Base-by-base conservation (phyloP, 2,797 vertebrate species). In the Phyllotis vaccarum region DNA sequence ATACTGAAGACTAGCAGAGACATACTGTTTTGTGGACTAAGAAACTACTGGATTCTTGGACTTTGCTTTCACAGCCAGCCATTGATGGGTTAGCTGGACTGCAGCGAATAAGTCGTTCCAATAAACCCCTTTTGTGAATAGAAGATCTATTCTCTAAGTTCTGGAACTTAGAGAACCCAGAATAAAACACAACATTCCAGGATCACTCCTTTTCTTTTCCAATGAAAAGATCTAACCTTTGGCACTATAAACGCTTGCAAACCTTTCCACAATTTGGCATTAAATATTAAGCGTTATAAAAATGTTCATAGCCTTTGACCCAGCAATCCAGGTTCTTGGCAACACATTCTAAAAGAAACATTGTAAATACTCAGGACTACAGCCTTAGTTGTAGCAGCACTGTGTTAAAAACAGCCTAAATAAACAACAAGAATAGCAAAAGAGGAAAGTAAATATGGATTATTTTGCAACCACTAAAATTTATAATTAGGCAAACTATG, bases 271-370 rank as follows among this genome's bases (percentile, higher is more conserved):
- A 90, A 74, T 81, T 94, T 96, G 93, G 85, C 89, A 88, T 90
- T 78, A 72, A 79, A 83, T 82, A 89, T 14, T 60, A 62, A 93
- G 74, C 96, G 40, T 95, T 93, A 89, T 66, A 80, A 91, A 95
- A 95, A 93, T 56, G 29, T 96, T 76, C 62, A 91, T 88, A 66
- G 66, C 85, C 64, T 97, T 96, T 96, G 83, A 90, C 81, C 93
- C 54, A 54, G 70, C 95, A 78, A 96, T 89, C 43, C 90, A 31
- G 7, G 46, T n/a, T 94, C 22, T 93, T 95, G 95, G 56, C 93
- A 96, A 80, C 54, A 88, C 66, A 81, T 76, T 58, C 52, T 72
- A 83, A 40, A 13, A 70, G 83, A 90, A 78, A 74, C 13, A 76
- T 37, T 34, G 5, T 52, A 56, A 91, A 74, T 74, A 29, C 9